Percentiles rank a stretch among this genome's conserved stretches.
These are phyloP conservation scores for Rhinoraja longicauda DNA, from an alignment of 2,797 vertebrate species.

Conservation along the genomic window DNA sequence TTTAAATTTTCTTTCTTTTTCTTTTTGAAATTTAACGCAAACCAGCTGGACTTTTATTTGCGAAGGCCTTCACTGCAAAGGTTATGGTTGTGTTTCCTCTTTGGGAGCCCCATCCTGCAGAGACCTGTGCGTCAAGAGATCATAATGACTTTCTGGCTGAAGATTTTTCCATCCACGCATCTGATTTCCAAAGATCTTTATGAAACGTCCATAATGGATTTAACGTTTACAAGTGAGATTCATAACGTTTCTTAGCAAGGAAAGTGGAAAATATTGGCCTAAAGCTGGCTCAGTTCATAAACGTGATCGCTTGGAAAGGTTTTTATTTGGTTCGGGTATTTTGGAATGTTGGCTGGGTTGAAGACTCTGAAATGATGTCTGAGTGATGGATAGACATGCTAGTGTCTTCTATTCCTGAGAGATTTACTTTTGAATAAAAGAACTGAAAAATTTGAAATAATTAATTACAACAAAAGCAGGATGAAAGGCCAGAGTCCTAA, in stretches of 20 bases:
- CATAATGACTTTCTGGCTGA: background rate
- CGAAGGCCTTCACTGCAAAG: background rate
- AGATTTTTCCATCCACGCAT: background rate
- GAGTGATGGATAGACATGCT: background rate
- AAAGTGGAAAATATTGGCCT: background rate
- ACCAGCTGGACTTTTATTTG: background rate
- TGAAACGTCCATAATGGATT: background rate
- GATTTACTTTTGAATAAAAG: background rate
- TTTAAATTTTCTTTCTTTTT: background rate
- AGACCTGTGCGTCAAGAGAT: background rate
- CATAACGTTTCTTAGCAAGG: too few species aligned
- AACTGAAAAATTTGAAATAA: background rate
- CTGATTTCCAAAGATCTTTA: background rate
- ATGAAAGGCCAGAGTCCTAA: background rate
- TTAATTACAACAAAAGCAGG: background rate
- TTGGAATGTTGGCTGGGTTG: background rate
- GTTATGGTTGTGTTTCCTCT: background rate
- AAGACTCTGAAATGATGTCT: background rate
- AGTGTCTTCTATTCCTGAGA: background rate
- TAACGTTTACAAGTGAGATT: background rate
- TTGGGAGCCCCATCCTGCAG: too few species aligned
- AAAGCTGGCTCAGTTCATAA: background rate
- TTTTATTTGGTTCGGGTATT: background rate
- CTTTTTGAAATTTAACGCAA: background rate
- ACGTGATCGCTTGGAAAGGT: background rate